These are phyloP conservation scores for Nycticebus coucang DNA, from an alignment of 2,113 vertebrate genomes.

Conservation along the genomic window DNA sequence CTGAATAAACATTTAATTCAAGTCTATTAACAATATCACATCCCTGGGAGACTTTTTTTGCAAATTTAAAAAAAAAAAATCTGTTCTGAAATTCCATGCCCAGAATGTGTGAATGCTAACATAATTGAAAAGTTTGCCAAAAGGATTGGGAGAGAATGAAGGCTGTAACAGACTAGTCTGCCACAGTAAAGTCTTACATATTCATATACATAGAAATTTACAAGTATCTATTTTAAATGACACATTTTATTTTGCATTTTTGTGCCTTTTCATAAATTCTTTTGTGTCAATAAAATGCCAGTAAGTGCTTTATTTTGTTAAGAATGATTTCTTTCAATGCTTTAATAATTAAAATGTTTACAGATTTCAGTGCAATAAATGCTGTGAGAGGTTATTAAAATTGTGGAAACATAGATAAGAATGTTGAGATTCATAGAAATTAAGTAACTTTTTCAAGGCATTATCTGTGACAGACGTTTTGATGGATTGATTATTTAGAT, in stretches of 20 bases:
- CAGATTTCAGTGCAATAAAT: neutral
- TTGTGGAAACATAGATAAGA: neutral
- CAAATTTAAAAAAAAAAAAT: conserved; percentile 29
- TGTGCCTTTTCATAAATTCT: neutral
- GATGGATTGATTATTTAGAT: neutral
- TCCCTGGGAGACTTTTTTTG: conserved; percentile 36
- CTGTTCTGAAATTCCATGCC: conserved; percentile 63
- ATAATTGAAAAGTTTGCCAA: conserved; percentile 72
- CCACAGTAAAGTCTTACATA: conserved; percentile 67
- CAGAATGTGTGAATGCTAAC: conserved; percentile 58
- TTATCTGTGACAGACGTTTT: neutral
- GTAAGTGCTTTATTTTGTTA: conserved; percentile 42
- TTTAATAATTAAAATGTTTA: conserved; percentile 46
- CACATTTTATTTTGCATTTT: conserved; percentile 63
- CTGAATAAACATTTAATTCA: conserved; percentile 62
- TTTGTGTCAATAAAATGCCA: conserved; percentile 58
- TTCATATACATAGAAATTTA: conserved; percentile 70
- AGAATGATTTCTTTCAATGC: neutral
- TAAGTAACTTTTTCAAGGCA: neutral
- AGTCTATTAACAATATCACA: conserved; percentile 35
- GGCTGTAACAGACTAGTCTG: conserved; percentile 57
- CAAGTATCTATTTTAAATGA: conserved; percentile 50
- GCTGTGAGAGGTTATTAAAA: neutral
- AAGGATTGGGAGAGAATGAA: conserved; percentile 29
- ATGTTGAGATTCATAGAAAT: conserved; percentile 26